Percentiles rank a stretch among this genome's conserved stretches.
These are phyloP conservation scores for Apamea anceps DNA, from an alignment of 2,888 invertebrate genomes.

Conservation along the genomic window DNA sequence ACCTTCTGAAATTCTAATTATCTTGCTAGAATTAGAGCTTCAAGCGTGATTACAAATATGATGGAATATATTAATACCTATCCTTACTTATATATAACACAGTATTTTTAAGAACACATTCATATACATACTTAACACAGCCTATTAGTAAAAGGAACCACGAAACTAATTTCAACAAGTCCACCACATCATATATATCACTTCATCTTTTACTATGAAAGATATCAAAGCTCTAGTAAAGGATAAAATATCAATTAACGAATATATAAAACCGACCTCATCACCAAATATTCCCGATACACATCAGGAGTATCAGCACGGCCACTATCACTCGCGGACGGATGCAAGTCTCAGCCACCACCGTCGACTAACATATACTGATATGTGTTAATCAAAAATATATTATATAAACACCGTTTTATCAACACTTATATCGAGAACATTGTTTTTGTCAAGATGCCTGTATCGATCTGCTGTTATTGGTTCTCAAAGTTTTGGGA, in stretches of 20 bases:
- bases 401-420: constrained; percentile 73
- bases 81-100: neutral
- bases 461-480: constrained; percentile 66
- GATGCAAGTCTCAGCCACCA: constrained; percentile 75
- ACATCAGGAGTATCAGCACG: constrained; percentile 38
- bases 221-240: neutral
- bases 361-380: constrained; percentile 73
- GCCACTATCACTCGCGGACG: constrained; percentile 70
- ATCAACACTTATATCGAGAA: constrained; percentile 67
- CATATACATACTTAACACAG: neutral
- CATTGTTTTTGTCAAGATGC: constrained; percentile 66
- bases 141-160: neutral
- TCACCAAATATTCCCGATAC: constrained; percentile 49
- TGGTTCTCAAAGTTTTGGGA: constrained; percentile 74
- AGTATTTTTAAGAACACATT: neutral
- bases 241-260: constrained; percentile 10
- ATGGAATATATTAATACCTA: neutral
- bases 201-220: neutral
- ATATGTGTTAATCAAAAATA: constrained; percentile 67
- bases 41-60: neutral
- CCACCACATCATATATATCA: neutral
- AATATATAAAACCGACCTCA: constrained; percentile 53
- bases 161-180: neutral
- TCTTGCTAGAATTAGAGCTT: constrained; percentile 5
- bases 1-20: neutral